Evolutionary conservation across 2,113 vertebrate genomes (phyloP), one percentile per base, ranked within the genome.

Genomic region (Bungarus multicinctus): DNA sequence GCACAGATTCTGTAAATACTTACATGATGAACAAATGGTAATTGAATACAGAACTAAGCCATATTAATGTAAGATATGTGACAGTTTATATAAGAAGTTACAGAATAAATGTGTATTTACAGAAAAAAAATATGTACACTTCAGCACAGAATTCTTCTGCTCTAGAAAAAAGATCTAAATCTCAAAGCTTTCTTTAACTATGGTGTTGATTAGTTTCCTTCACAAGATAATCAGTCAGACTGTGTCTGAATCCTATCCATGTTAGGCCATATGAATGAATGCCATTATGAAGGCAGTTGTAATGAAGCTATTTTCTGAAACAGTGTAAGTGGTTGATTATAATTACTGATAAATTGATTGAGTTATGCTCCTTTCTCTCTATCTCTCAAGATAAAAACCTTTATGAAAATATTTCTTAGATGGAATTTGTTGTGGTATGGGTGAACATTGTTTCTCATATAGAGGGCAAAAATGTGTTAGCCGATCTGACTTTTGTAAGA

Each of bases 11-110:
- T 95, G 87, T 93, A 96, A 97, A 95, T 94, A 95, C 85, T 94
- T 96, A 25, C 18, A 93, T 69, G 85, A 96, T 94, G 94, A 96
- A 95, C 91, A 95, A 95, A 91, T 86, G 55, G 96, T 60, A 93
- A 58, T 47, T 95, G 87, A 95, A 91, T 90, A 91, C 16, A 57
- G 89, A 93, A 88, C 60, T n/a, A 89, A 93, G 88, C 93, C 92
- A 50, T 6, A 22, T 54, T 91, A 53, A n/a, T 22, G 2, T 43
- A 39, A 27, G 25, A 47, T 94, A 55, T n/a, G 27, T 91, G 88
- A 50, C 16, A 89, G 55, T 23, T 95, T 85, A n/a, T 86, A 85
- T 0, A 16, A 9, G 57, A 90, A 23, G n/a, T 0, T 94, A 9
- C 25, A n/a, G 0, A 0, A 1, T 9, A 43, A 89, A 23, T 60